Conservation (phyloP, 1,140 invertebrate species). For the Marisa cornuarietis region DNA sequence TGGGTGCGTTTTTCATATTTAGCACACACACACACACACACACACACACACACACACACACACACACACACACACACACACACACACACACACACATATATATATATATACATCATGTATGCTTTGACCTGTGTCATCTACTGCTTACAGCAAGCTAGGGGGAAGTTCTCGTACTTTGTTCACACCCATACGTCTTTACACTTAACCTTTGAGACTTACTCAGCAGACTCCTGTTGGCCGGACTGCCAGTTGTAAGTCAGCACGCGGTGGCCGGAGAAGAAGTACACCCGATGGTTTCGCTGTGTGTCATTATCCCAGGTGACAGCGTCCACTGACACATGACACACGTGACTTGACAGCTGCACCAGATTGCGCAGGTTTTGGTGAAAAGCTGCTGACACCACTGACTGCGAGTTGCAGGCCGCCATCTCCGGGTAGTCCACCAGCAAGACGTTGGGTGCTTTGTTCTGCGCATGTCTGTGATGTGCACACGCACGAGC, state of each 20-base stretch:
- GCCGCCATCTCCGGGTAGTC: conserved; percentile 6
- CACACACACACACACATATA: too few relatives aligned
- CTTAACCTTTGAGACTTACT: neutral
- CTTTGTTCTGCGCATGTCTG: neutral
- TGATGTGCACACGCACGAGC: neutral
- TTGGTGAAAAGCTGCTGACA: conserved; percentile 16
- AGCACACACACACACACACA: too few relatives aligned
- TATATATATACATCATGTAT: too few relatives aligned
- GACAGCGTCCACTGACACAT: conserved; percentile 1
- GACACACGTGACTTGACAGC: neutral
- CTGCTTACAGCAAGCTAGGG: too few relatives aligned
- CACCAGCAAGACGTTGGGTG: conserved; percentile 20
- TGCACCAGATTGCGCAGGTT: conserved; percentile 11
- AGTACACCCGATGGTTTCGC: neutral
- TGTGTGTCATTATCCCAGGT: neutral
- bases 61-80: too few relatives aligned
- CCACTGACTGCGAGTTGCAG: neutral
- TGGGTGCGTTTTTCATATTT: too few relatives aligned
- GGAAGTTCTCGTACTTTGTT: too few relatives aligned
- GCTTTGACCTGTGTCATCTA: too few relatives aligned
- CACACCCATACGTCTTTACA: too few relatives aligned
- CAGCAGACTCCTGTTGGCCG: neutral
- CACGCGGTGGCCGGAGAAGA: neutral
- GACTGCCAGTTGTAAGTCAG: conserved; percentile 1
- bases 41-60: too few relatives aligned